phyloP scores from a whole-genome alignment of 2,113 vertebrate genomes.

The Brachyhypopomus occidentalis region DNA sequence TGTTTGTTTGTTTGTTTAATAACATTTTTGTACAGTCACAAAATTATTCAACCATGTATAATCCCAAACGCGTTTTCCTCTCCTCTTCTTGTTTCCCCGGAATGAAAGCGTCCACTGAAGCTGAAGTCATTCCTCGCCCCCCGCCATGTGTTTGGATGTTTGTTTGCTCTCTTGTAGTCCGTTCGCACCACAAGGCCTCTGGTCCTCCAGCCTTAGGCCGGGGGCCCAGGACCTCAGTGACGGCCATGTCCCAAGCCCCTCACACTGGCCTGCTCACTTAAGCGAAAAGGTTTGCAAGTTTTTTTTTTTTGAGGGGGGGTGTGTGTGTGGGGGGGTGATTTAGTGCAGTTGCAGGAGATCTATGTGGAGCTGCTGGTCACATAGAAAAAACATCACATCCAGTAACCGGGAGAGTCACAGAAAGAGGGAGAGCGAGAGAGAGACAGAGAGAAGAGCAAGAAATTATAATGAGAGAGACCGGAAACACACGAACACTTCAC shows the following conservation, averaged over 20 bases:
- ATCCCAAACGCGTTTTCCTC: constrained; percentile 38
- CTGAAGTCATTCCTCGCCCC: constrained; percentile 56
- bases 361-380: constrained; percentile 38
- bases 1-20: constrained; percentile 16
- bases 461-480: constrained; percentile 39
- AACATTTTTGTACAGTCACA: constrained; percentile 58
- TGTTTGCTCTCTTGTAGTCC: constrained; percentile 30
- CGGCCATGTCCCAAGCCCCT: constrained; percentile 21
- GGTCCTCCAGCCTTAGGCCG: constrained; percentile 18
- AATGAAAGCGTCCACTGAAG: constrained; percentile 53
- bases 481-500: constrained; percentile 57
- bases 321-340: neutral
- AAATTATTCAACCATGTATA: constrained; percentile 50
- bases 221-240: constrained; percentile 17
- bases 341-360: constrained; percentile 49
- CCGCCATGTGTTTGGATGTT: constrained; percentile 24
- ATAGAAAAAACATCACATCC: constrained; percentile 50
- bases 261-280: constrained; percentile 7
- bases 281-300: constrained; percentile 7
- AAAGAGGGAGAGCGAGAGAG: constrained; percentile 29
- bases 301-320: neutral
- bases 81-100: constrained; percentile 33
- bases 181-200: constrained; percentile 28
- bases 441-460: constrained; percentile 15
- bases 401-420: constrained; percentile 36